phyloP scores from a whole-genome alignment of 2,888 invertebrate species.

The Desoria tigrina region DNA sequence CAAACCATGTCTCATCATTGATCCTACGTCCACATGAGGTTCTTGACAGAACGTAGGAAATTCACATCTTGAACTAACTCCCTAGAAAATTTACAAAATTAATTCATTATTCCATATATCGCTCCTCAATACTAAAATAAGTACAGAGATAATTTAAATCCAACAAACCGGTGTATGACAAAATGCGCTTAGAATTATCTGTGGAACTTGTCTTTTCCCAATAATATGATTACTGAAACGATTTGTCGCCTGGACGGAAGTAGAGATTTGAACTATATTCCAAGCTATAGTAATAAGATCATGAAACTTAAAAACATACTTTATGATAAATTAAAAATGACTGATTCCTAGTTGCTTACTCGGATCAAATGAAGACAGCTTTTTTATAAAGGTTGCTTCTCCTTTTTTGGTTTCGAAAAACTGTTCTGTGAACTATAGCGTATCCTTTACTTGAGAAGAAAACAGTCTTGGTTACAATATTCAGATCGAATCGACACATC shows the following conservation, averaged over 20 bases:
- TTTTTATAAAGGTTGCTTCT: constrained; percentile 13
- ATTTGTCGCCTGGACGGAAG: constrained; percentile 35
- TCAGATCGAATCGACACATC: too few species aligned
- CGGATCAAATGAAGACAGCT: constrained; percentile 31
- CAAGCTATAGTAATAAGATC: constrained; percentile 32
- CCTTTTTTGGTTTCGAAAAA: background rate
- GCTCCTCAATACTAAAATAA: too few species aligned
- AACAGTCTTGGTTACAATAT: too few species aligned
- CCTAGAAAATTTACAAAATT: too few species aligned
- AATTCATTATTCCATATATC: too few species aligned
- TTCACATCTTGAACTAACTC: background rate
- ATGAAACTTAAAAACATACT: background rate
- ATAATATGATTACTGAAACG: constrained; percentile 36
- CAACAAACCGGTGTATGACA: constrained; percentile 32
- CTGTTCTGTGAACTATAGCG: constrained; percentile 22
- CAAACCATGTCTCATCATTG: constrained; percentile 34
- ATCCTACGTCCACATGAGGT: constrained; percentile 30
- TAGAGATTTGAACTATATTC: constrained; percentile 47
- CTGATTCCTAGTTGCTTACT: constrained; percentile 5
- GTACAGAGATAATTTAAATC: too few species aligned
- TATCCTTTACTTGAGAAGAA: constrained; percentile 28
- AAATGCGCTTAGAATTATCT: constrained; percentile 42
- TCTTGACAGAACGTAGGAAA: constrained; percentile 37
- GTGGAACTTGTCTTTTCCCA: constrained; percentile 33
- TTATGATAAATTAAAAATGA: background rate